Evolutionary conservation across 2,888 invertebrate species (phyloP).

Genomic region (Plagodis dolabraria): DNA sequence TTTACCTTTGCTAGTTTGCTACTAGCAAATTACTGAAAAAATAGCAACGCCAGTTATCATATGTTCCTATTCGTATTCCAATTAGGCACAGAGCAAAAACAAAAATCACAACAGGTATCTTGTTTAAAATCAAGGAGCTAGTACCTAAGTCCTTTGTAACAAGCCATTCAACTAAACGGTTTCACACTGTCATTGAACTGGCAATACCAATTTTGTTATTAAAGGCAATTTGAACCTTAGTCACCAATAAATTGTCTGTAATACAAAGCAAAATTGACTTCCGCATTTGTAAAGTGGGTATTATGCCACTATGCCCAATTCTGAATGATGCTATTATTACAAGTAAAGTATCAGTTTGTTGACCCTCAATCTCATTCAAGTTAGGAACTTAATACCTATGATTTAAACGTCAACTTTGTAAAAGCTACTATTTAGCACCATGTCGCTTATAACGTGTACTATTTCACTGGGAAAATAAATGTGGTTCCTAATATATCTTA

Average conservation of each 20-base stretch:
- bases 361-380: slow-evolving; percentile 25
- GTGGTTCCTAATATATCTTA: neutral
- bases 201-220: slow-evolving; percentile 20
- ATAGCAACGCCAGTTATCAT: too few relatives aligned
- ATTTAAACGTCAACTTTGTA: slow-evolving; percentile 15
- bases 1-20: too few relatives aligned
- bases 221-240: slow-evolving; percentile 14
- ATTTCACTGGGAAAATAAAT: neutral
- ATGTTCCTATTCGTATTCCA: too few relatives aligned
- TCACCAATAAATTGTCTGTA: slow-evolving; percentile 10
- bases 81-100: too few relatives aligned
- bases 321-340: slow-evolving; percentile 9
- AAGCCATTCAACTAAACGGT: slow-evolving; percentile 9
- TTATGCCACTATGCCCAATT: slow-evolving; percentile 6
- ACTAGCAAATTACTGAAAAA: too few relatives aligned
- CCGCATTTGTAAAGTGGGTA: slow-evolving; percentile 9
- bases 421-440: slow-evolving; percentile 1
- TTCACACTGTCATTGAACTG: slow-evolving; percentile 20
- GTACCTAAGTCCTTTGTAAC: slow-evolving; percentile 4
- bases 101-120: too few relatives aligned
- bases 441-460: slow-evolving; percentile 1
- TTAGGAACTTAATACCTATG: slow-evolving; percentile 17
- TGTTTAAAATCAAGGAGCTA: neutral
- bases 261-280: slow-evolving; percentile 18
- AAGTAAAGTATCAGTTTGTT: slow-evolving; percentile 22